Conservation (phyloP, 2,113 vertebrate genomes). For the Atrichornis clamosus region DNA sequence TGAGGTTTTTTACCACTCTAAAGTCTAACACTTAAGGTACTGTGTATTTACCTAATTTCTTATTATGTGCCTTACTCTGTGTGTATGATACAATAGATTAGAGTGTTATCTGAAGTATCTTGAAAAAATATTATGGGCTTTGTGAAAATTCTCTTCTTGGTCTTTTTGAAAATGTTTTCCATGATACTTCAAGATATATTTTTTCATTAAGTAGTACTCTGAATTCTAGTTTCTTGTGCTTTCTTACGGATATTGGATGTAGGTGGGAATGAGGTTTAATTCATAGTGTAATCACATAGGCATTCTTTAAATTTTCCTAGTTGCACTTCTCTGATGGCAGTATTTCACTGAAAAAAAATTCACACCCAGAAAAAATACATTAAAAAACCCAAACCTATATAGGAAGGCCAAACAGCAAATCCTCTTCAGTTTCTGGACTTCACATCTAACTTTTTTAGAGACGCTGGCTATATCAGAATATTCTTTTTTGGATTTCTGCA, state of each 20-base stretch:
- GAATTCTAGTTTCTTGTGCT: constrained; percentile 68
- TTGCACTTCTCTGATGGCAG: not conserved
- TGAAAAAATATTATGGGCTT: constrained; percentile 73
- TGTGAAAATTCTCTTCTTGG: constrained; percentile 63
- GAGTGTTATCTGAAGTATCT: constrained; percentile 75
- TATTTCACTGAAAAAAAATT: constrained; percentile 13
- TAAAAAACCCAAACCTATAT: not conserved
- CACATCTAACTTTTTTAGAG: not conserved
- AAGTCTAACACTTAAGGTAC: constrained; percentile 79
- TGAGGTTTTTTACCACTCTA: constrained; percentile 80
- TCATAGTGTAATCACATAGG: not conserved
- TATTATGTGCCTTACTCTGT: constrained; percentile 87
- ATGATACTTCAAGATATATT: not conserved
- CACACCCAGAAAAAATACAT: not conserved
- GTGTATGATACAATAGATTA: constrained; percentile 77
- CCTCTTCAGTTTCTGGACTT: not conserved
- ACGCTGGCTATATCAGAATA: not conserved
- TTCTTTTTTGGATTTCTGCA: constrained; percentile 34
- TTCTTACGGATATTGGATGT: constrained; percentile 44
- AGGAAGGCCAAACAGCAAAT: not conserved
- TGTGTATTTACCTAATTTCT: constrained; percentile 82
- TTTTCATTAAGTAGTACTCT: constrained; percentile 64
- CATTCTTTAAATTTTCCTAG: constrained; percentile 23
- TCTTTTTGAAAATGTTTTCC: constrained; percentile 70
- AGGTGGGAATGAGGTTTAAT: not conserved